A percentile compares a stretch with the other conserved stretches of the same genome.
These are phyloP conservation scores for Spisula solida DNA, from an alignment of 2,888 invertebrate genomes.

Conservation along the genomic window DNA sequence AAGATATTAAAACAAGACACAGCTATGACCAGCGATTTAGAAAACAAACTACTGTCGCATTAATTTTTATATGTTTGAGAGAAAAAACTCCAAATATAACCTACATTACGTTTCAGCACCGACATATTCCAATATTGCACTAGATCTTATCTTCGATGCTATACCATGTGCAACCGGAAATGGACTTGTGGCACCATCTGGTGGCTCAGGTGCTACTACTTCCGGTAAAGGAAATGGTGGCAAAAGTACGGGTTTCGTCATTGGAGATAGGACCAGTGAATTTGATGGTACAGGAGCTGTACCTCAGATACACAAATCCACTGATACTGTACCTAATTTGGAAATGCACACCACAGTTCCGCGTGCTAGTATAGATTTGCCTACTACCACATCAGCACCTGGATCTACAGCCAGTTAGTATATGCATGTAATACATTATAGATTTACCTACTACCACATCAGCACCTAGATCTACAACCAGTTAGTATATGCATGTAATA, in stretches of 20 bases:
- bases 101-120: not conserved
- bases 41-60: too few relatives aligned
- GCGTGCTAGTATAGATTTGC: not conserved
- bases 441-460: not conserved
- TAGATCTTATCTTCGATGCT: not conserved
- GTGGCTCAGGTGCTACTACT: too few relatives aligned
- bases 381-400: not conserved
- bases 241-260: not conserved
- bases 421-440: not conserved
- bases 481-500: not conserved
- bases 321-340: not conserved
- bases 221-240: too few relatives aligned
- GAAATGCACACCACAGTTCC: not conserved
- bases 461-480: not conserved
- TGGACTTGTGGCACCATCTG: too few relatives aligned
- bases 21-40: too few relatives aligned
- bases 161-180: not conserved
- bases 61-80: too few relatives aligned
- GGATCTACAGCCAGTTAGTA: constrained; percentile 4
- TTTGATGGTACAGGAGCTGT: not conserved
- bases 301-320: not conserved
- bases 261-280: not conserved
- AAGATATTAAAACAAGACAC: too few relatives aligned
- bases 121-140: not conserved
- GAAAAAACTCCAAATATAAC: not conserved